Conservation (phyloP, 1,140 invertebrate genomes). For the Bathynomus jamesi region DNA sequence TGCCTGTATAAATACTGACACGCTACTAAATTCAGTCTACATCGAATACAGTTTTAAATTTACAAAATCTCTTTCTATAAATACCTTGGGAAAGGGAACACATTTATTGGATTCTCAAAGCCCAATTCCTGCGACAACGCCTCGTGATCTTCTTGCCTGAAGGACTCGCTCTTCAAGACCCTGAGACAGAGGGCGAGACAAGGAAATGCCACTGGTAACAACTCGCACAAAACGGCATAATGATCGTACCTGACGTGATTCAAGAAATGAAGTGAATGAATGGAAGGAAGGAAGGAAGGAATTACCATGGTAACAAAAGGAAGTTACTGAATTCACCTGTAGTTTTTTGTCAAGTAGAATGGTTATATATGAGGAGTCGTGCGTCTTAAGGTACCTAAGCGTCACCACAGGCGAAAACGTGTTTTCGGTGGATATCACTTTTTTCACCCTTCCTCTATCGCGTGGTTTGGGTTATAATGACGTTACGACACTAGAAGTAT, state of each 20-base stretch:
- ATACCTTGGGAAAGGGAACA: conserved; percentile 34
- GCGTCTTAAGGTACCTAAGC: too few species aligned
- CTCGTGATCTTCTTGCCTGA: conserved; percentile 35
- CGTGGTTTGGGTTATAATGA: too few species aligned
- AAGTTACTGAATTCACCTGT: not conserved
- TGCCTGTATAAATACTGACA: too few species aligned
- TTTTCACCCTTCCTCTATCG: too few species aligned
- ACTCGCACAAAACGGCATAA: conserved; percentile 57
- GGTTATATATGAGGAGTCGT: not conserved
- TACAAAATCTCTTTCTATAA: too few species aligned
- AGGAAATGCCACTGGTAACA: conserved; percentile 57
- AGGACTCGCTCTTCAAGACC: conserved; percentile 35
- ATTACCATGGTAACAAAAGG: too few species aligned
- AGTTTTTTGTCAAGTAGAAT: not conserved
- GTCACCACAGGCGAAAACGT: too few species aligned
- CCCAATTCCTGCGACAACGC: conserved; percentile 41
- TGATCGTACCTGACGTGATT: conserved; percentile 52
- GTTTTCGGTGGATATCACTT: too few species aligned
- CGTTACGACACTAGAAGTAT: too few species aligned
- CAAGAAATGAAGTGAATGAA: not conserved
- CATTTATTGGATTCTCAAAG: conserved; percentile 40
- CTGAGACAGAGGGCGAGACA: conserved; percentile 44
- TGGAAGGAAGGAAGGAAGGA: too few species aligned
- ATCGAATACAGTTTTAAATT: too few species aligned
- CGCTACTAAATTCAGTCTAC: too few species aligned